Evolutionary conservation across 2,113 vertebrate species (phyloP), one percentile per base, ranked within the genome.

Genomic region (Microtus pennsylvanicus): DNA sequence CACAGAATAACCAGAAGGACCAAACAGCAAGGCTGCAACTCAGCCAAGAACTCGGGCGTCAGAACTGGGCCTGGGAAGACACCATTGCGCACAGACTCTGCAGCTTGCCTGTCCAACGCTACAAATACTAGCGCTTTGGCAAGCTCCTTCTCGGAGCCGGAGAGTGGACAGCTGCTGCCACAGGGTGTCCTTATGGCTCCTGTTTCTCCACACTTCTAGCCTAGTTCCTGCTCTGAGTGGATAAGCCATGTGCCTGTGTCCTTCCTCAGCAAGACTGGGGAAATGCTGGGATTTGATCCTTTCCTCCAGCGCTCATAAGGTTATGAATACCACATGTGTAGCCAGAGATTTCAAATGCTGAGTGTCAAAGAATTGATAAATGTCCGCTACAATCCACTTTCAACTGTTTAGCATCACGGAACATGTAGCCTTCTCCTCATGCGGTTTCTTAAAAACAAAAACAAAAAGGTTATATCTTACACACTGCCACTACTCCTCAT

Each of bases 1-100:
- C 85, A 83, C 55, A 87, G 75, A 94, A 80, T 65, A 82, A 55
- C 45, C 35, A 42, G 52, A 95, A 81, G 52, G 52, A 38, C 33
- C 7, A 47, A 74, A 80, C 61, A 91, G 30, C 35, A n/a, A 67
- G 35, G 9, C 26, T 50, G 3, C 35, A 52, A 33, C 12, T 55
- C 69, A 95, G 63, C 82, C 87, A 87, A 67, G 61, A 91, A 67
- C 35, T 87, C 24, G 52, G 45, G 72, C 33, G 42, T 70, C 67
- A 93, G 85, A 95, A 35, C 58, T 16, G 70, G 50, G 38, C 80
- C 74, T n/a, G n/a, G 7, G 76, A 87, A 91, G 81, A 33, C 33
- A 87, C 19, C 42, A 2, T n/a, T 22, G 52, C 52, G 58, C 65
- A 76, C 19, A 77, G 87, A 89, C 58, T 16, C 55, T 16, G 47